These are phyloP conservation scores for Megaceryle alcyon DNA, from an alignment of 2,797 vertebrate genomes.

Conservation along the genomic window DNA sequence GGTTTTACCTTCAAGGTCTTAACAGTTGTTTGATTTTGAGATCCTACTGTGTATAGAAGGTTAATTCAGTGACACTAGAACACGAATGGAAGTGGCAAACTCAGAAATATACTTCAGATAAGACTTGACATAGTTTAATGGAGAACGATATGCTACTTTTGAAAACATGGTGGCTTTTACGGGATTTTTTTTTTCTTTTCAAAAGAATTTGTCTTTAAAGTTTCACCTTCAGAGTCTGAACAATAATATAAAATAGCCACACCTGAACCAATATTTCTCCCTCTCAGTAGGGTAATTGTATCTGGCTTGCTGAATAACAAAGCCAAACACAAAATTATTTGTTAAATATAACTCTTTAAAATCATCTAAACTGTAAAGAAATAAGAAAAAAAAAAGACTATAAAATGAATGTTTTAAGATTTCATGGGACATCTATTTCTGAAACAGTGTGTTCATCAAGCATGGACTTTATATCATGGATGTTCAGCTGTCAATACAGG, in stretches of 20 bases:
- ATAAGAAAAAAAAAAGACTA: not conserved
- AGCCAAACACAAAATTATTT: not conserved
- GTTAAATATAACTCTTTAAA: not conserved
- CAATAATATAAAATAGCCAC: not conserved
- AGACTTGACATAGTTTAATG: constrained; percentile 12
- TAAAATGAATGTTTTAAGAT: not conserved
- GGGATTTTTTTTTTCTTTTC: not conserved
- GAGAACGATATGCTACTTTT: not conserved
- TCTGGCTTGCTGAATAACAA: not conserved
- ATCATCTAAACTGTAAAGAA: not conserved
- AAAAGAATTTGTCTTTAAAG: not conserved
- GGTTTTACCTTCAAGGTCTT: constrained; percentile 15
- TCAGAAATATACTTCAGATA: constrained; percentile 9
- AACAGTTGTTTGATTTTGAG: constrained; percentile 20
- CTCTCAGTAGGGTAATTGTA: not conserved
- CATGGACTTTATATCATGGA: not conserved
- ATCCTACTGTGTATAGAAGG: not conserved
- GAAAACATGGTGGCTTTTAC: not conserved
- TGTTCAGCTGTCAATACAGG: not conserved
- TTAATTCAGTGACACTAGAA: constrained; percentile 21
- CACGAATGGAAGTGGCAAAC: not conserved
- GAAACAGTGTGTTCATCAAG: not conserved
- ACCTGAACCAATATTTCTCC: not conserved
- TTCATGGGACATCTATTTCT: not conserved
- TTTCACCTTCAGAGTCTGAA: not conserved